A percentile compares a stretch with the other conserved stretches of the same genome.
Evolutionary conservation across 2,113 vertebrate genomes (phyloP).

Genomic region (Atlantisia rogersi): DNA sequence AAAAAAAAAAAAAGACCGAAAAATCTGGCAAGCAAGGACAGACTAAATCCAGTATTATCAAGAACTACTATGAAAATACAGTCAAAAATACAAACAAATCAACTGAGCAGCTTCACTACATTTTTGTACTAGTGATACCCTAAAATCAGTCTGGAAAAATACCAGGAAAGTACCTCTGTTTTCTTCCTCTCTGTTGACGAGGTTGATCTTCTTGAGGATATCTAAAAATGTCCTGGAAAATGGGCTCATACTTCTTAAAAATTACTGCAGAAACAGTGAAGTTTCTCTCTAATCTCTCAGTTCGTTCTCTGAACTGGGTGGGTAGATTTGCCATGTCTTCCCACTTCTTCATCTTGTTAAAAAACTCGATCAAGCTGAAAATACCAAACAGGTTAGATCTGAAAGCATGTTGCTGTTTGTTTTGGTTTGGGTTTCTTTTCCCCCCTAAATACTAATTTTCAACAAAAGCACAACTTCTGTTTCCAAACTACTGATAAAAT

Average conservation of each 20-base stretch:
- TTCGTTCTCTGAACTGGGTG: conserved; percentile 87
- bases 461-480: not conserved
- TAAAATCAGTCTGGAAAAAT: not conserved
- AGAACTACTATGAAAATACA: not conserved
- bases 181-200: conserved; percentile 88
- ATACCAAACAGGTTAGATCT: not conserved
- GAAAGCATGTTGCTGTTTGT: not conserved
- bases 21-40: not conserved
- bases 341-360: conserved; percentile 98
- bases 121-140: not conserved
- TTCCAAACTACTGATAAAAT: not conserved
- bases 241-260: conserved; percentile 95
- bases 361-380: conserved; percentile 92
- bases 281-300: conserved; percentile 90
- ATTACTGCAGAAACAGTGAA: conserved; percentile 94
- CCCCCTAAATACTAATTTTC: not conserved
- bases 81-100: not conserved
- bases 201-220: conserved; percentile 88
- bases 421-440: not conserved
- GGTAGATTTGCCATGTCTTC: conserved; percentile 92
- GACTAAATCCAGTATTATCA: not conserved
- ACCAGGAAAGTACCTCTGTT: conserved; percentile 83
- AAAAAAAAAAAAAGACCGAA: not conserved
- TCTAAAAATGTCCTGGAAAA: conserved; percentile 92
- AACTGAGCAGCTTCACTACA: fast-evolving